Conservation (phyloP, 2,113 vertebrate genomes). For the Formicarius rufipectus region DNA sequence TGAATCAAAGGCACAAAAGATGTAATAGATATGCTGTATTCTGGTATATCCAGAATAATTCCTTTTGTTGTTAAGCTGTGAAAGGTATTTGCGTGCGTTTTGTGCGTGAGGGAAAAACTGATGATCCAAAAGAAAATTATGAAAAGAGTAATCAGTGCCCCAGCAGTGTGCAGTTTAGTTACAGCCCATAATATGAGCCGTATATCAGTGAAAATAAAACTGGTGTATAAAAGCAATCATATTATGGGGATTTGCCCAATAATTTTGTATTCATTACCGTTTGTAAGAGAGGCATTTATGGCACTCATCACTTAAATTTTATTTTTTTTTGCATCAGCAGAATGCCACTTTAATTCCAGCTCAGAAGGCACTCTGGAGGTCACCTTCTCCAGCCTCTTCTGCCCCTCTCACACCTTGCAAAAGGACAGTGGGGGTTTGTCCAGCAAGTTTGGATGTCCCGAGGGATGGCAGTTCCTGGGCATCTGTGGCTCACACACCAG, state of each 20-base stretch:
- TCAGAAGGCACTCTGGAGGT: neutral
- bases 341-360: neutral
- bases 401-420: neutral
- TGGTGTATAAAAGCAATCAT: neutral
- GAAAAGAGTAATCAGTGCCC: neutral
- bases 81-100: neutral
- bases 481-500: neutral
- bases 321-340: neutral
- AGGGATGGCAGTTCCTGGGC: neutral
- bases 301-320: neutral
- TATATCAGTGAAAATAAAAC: slow-evolving; percentile 21
- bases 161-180: neutral
- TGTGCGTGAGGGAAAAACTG: neutral
- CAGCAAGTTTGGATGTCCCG: neutral
- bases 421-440: neutral
- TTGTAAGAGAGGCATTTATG: neutral
- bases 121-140: slow-evolving; percentile 8
- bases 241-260: neutral
- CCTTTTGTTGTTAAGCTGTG: neutral
- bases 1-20: neutral
- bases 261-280: neutral
- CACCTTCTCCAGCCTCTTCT: neutral
- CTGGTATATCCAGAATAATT: neutral
- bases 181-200: neutral
- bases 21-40: neutral